phyloP scores from a whole-genome alignment of 2,797 vertebrate species.

The Balearica regulorum region DNA sequence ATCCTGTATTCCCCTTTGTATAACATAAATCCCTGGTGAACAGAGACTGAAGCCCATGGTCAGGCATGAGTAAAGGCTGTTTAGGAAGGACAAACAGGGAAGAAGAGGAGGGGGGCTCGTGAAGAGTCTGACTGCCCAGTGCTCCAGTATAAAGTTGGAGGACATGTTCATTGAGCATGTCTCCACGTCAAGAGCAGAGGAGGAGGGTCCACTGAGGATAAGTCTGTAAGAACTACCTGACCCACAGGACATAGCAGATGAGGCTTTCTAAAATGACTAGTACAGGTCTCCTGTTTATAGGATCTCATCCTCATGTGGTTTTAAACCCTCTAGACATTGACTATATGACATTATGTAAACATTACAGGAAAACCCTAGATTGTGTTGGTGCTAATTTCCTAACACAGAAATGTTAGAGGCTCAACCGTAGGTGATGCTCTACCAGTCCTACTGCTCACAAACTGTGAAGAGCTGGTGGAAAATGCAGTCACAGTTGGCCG shows the following conservation, averaged over 20 bases:
- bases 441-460: neutral
- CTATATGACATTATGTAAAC: neutral
- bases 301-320: neutral
- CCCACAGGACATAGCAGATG: neutral
- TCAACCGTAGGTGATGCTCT: neutral
- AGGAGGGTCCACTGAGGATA: neutral
- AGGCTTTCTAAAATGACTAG: neutral
- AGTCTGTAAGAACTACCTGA: neutral
- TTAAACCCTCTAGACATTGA: neutral
- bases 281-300: neutral
- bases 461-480: neutral
- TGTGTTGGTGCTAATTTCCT: neutral
- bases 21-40: neutral
- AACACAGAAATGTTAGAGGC: neutral
- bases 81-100: neutral
- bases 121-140: neutral
- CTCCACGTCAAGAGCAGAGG: neutral
- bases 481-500: neutral
- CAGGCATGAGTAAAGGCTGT: neutral
- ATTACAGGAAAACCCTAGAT: neutral
- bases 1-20: neutral
- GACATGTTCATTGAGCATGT: neutral
- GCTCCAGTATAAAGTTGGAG: neutral
- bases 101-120: neutral
- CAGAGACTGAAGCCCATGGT: neutral